phyloP scores from a whole-genome alignment of 2,888 invertebrate genomes.

The Idaea dimidiata region DNA sequence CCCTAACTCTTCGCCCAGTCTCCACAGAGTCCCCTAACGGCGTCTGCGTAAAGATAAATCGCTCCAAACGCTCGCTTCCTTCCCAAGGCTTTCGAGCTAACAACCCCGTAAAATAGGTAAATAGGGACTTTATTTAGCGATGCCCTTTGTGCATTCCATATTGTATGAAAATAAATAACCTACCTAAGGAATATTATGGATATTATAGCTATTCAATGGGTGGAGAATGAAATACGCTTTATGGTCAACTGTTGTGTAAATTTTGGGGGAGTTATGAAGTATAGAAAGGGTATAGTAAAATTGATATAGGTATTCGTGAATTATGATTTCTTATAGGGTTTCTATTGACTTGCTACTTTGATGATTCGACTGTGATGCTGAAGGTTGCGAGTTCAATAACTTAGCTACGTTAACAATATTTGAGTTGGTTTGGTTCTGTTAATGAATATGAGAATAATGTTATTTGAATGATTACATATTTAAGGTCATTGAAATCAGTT shows the following conservation, averaged over 20 bases:
- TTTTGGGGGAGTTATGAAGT: slow-evolving; percentile 1
- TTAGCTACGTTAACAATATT: too few relatives aligned
- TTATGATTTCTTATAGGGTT: background rate
- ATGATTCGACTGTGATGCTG: too few relatives aligned
- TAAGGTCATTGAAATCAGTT: too few relatives aligned
- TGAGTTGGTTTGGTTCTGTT: too few relatives aligned
- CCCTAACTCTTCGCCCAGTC: slow-evolving; percentile 3
- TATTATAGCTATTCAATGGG: background rate
- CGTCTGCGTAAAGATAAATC: slow-evolving; percentile 33
- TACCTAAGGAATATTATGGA: background rate
- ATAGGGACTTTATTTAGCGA: slow-evolving; percentile 54
- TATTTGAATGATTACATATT: too few relatives aligned
- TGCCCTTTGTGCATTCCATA: slow-evolving; percentile 23
- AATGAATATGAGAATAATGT: too few relatives aligned
- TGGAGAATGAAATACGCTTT: background rate
- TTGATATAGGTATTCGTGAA: background rate
- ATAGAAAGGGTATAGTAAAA: background rate
- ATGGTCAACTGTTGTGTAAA: background rate
- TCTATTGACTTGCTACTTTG: too few relatives aligned
- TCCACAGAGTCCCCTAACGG: slow-evolving; percentile 19
- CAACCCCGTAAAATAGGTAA: slow-evolving; percentile 54
- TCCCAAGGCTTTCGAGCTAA: slow-evolving; percentile 44
- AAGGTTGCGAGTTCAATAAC: too few relatives aligned
- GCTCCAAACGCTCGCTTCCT: slow-evolving; percentile 20
- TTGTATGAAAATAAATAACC: slow-evolving; percentile 4